Base-by-base conservation (phyloP, 1,140 invertebrate genomes). In the Protaetia brevitarsis region DNA sequence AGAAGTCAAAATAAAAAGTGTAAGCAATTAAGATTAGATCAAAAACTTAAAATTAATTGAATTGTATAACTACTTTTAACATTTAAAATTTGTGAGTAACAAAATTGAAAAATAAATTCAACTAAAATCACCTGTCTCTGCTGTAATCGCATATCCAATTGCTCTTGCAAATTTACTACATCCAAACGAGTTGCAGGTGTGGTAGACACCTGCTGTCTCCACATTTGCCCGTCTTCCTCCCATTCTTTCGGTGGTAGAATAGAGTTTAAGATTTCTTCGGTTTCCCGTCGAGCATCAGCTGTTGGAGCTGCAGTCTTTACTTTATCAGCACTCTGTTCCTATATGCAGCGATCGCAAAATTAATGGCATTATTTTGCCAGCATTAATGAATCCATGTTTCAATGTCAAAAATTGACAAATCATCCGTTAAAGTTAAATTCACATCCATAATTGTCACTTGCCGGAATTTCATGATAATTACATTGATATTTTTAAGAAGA, bases 201-300 rank as follows among this genome's bases (percentile, higher is more conserved):
- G 68, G 93, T 95, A 0, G 96, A 98, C 67, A 98, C 93, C 81
- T 88, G 90, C 80, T 94, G 92, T 31, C 87, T 87, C 92, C 92
- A 94, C 71, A 90, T 82, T 74, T 93, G 89, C 0, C 91, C 91
- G 72, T 93, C 89, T 77, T 96, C 91, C 77, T 95, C 92, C 93
- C 94, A 97, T 82, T 97, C 91, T 81, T 90, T 92, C 11, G 96
- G 96, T 10, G 96, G 96, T 66, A 98, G 79, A 78, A 98, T 97
- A n/a, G 90, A 89, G 81, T 98, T 96, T 5, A 99, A 81, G 70
- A 98, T 94, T 79, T 98, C 95, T 76, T 93, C 88, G n/a, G 91
- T 91, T 79, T 94, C 92, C 28, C 84, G 84, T 73, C 86, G 85
- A 7, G 82, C 79, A 74, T 90, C 89, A 5, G 80, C 74, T 34